Percentiles rank a stretch among this genome's conserved stretches.
Evolutionary conservation across 2,113 vertebrate species (phyloP).

Genomic region (Andinoacara biseriatus): DNA sequence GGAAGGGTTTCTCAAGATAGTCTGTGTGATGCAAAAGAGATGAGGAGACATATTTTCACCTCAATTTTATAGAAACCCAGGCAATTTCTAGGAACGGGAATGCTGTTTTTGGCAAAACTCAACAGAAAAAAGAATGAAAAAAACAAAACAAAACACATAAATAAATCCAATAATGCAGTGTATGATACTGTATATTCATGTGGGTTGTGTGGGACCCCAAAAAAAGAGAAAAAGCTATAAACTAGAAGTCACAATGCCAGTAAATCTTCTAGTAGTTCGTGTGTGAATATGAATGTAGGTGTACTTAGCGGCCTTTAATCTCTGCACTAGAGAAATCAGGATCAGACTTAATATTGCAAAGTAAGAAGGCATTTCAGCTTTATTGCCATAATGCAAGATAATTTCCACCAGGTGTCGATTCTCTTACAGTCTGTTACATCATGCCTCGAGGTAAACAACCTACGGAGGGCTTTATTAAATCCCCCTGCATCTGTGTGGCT

Average conservation of each 20-base stretch:
- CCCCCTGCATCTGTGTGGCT: neutral
- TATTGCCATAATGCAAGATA: constrained; percentile 9
- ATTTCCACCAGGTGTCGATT: constrained; percentile 22
- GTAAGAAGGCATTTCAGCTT: constrained; percentile 1
- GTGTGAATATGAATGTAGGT: neutral
- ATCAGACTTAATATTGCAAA: constrained; percentile 19
- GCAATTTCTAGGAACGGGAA: neutral
- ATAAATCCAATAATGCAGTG: neutral
- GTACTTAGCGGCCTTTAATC: neutral
- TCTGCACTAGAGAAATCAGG: neutral
- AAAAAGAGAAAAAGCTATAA: neutral
- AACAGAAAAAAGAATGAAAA: neutral
- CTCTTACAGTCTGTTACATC: constrained; percentile 44
- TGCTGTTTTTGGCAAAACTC: neutral
- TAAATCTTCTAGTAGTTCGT: neutral
- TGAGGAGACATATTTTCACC: neutral
- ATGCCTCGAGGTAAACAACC: constrained; percentile 12
- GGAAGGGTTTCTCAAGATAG: constrained; percentile 2
- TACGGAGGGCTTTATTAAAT: neutral
- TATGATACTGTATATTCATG: neutral
- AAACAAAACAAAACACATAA: neutral
- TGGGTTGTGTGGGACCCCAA: neutral
- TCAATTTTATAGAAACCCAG: neutral
- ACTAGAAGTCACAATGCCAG: neutral
- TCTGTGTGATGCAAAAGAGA: neutral